Percentiles rank a stretch among this genome's conserved stretches.
These are phyloP conservation scores for Belonocnema kinseyi DNA, from an alignment of 1,140 invertebrate species.

Conservation along the genomic window DNA sequence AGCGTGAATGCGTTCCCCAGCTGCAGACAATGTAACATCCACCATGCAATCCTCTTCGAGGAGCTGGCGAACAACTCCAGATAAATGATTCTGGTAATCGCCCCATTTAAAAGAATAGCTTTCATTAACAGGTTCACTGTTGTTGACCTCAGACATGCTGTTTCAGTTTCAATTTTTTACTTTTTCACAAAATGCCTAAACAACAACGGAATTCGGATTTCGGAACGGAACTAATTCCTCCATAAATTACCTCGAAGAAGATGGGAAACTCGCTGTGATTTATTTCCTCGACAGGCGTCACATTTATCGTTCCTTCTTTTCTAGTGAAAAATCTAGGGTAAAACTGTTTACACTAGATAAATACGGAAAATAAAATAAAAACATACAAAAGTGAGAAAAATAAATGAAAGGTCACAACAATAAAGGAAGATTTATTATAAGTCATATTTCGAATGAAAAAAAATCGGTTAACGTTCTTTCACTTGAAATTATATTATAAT, in stretches of 20 bases:
- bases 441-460: no score
- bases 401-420: no score
- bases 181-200: slow-evolving; percentile 32
- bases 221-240: slow-evolving; percentile 55
- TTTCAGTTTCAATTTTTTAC: slow-evolving; percentile 54
- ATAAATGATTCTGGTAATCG: slow-evolving; percentile 76
- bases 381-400: no score
- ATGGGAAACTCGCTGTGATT: neutral
- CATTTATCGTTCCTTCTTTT: neutral
- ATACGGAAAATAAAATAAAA: no score
- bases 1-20: slow-evolving; percentile 75
- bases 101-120: slow-evolving; percentile 78
- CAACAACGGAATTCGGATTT: slow-evolving; percentile 58
- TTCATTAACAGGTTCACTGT: slow-evolving; percentile 48
- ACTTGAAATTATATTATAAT: no score
- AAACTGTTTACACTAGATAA: no score
- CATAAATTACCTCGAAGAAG: neutral
- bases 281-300: neutral
- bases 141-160: slow-evolving; percentile 52
- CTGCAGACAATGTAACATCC: slow-evolving; percentile 76
- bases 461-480: no score
- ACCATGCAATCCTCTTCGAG: slow-evolving; percentile 75
- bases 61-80: slow-evolving; percentile 71
- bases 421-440: no score
- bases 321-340: no score